Evolutionary conservation across 2,888 invertebrate species (phyloP).

Genomic region (Eristalis pertinax): DNA sequence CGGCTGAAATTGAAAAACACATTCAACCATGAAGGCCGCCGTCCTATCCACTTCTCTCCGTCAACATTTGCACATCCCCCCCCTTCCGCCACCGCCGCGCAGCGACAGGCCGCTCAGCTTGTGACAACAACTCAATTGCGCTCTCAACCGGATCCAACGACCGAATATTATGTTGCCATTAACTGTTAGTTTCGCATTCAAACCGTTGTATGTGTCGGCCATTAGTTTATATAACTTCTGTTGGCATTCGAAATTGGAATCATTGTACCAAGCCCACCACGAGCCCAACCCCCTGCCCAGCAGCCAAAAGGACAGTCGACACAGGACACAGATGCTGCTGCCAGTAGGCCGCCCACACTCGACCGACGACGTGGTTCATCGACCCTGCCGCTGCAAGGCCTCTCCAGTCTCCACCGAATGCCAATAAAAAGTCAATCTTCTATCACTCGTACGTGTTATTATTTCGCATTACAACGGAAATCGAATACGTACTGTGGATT

Average conservation of each 20-base stretch:
- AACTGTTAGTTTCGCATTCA: conserved; percentile 60
- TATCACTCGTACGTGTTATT: conserved; percentile 62
- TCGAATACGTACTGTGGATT: conserved; percentile 54
- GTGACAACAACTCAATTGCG: conserved; percentile 44
- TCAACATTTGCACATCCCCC: too few relatives aligned
- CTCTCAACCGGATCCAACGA: conserved; percentile 47
- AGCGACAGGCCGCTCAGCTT: not conserved
- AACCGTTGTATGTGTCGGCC: conserved; percentile 43
- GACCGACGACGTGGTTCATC: conserved; percentile 15
- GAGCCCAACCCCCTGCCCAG: conserved; percentile 9
- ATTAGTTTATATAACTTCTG: conserved; percentile 60
- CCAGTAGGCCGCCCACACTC: not conserved
- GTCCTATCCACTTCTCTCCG: too few relatives aligned
- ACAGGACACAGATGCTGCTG: conserved; percentile 23
- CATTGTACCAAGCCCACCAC: not conserved
- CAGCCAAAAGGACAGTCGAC: conserved; percentile 50
- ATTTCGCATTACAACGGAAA: conserved; percentile 61
- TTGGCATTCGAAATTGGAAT: conserved; percentile 50
- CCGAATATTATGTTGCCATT: conserved; percentile 56
- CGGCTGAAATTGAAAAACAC: too few relatives aligned
- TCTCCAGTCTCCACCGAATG: not conserved
- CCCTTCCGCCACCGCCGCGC: too few relatives aligned
- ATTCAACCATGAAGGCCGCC: too few relatives aligned
- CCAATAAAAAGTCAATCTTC: conserved; percentile 62
- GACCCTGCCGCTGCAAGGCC: conserved; percentile 1